Evolutionary conservation across 2,888 invertebrate species (phyloP), one percentile per base, ranked within the genome.

Genomic region (Plagiodera versicolora): DNA sequence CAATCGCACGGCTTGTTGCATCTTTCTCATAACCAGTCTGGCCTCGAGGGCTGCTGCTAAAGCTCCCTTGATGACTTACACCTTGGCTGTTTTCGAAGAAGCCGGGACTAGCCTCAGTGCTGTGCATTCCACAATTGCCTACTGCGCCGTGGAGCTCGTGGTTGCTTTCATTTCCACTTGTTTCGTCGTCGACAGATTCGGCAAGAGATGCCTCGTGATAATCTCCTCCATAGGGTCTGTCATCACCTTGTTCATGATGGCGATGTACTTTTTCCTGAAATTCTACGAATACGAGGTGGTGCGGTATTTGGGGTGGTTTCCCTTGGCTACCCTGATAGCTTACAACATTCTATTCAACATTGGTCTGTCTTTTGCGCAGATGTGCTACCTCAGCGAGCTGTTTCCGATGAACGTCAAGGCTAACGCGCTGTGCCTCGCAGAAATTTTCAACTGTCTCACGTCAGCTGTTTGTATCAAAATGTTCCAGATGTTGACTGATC

Each of bases 381-480:
- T 51, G 30, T 57, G 57, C 32, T 57, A 57, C n/a, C 39, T 83
- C 54, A 81, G 83, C 0, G 85, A 86, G 74, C 69, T 85, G 2
- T 83, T 87, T 73, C 83, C 87, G 53, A 75, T 82, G 0, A 82
- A 82, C 63, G 84, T 83, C 1, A 82, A 85, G 69, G 84, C 86
- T 0, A 79, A 83, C 18, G 85, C 87, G 0, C 80, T 85, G 16
- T 83, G 84, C 17, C 74, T 85, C 10, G 83, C 83, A 0, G 82
- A 85, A 16, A 77, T 85, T 52, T 80, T 83, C 56, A 84, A 83
- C 52, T 81, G 83, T 44, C 63, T 81, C 1, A 77, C 80, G 52
- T 82, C 81, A 0, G 83, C 83, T 35, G 64, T 81, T n/a, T 80
- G 83, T 1, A 81, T 83, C 0, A 80, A 83, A 58, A 77, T 81